Evolutionary conservation across 2,113 vertebrate genomes (phyloP).

Genomic region (Melanocharis versteri): DNA sequence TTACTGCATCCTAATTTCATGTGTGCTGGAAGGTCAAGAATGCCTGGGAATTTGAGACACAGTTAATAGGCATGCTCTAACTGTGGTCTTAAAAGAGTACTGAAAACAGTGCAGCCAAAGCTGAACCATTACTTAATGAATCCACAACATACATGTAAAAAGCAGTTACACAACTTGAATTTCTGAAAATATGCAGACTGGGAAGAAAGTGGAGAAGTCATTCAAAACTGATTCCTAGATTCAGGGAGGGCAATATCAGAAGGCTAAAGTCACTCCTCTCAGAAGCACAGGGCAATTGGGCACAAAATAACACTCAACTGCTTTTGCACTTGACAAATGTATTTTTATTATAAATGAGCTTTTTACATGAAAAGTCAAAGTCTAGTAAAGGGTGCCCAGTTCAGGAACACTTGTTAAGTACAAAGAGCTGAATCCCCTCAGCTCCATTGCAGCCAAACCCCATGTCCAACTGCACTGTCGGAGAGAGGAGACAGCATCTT

Average conservation of each 20-base stretch:
- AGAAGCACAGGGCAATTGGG: background rate
- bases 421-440: background rate
- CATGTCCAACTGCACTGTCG: background rate
- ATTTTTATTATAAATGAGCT: background rate
- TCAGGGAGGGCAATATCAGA: background rate
- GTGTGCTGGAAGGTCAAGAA: background rate
- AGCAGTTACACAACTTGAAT: background rate
- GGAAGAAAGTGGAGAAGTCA: background rate
- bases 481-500: background rate
- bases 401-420: background rate
- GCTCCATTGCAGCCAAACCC: background rate
- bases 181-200: background rate
- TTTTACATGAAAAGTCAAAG: background rate
- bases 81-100: background rate
- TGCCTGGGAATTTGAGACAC: background rate
- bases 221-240: background rate
- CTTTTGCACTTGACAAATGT: background rate
- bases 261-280: background rate
- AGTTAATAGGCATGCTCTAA: background rate
- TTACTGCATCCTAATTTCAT: background rate
- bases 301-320: background rate
- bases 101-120: background rate
- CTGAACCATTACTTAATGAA: background rate
- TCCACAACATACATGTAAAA: background rate
- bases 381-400: background rate